A percentile compares a stretch with the other conserved stretches of the same genome.
Evolutionary conservation across 2,888 invertebrate species (phyloP).

Genomic region (Rhyacophila evoluta): DNA sequence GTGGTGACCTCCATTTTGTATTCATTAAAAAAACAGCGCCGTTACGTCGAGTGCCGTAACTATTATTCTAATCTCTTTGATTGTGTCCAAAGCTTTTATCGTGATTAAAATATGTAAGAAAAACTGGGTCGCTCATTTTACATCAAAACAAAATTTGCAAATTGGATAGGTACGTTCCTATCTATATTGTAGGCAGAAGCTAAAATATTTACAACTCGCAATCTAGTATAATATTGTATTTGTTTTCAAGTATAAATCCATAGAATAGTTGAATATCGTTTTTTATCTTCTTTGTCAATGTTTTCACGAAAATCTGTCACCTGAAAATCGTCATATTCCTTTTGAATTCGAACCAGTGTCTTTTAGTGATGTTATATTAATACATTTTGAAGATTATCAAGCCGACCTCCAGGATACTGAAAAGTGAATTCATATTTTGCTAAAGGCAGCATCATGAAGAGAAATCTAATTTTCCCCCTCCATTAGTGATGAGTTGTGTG

Average conservation of each 20-base stretch:
- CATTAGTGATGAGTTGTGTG: too few relatives aligned
- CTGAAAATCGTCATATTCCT: background rate
- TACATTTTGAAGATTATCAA: too few relatives aligned
- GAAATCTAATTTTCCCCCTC: too few relatives aligned
- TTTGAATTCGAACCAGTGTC: too few relatives aligned
- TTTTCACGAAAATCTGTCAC: background rate
- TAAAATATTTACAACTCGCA: too few relatives aligned
- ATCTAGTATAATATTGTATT: background rate
- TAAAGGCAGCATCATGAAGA: too few relatives aligned
- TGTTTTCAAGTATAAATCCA: background rate
- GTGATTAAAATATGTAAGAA: background rate
- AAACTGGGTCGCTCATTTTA: background rate
- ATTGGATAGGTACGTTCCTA: too few relatives aligned
- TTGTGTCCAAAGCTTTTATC: background rate
- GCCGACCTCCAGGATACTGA: too few relatives aligned
- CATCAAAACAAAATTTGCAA: background rate
- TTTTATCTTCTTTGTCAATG: background rate
- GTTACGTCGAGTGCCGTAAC: background rate
- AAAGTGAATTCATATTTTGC: too few relatives aligned
- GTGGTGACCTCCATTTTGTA: background rate
- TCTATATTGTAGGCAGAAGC: background rate
- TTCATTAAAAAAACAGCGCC: background rate
- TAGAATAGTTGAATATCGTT: background rate
- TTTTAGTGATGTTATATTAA: too few relatives aligned
- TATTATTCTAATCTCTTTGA: background rate